Evolutionary conservation across 2,888 invertebrate species (phyloP), one percentile per base, ranked within the genome.

Genomic region (Heliconius ethilla): DNA sequence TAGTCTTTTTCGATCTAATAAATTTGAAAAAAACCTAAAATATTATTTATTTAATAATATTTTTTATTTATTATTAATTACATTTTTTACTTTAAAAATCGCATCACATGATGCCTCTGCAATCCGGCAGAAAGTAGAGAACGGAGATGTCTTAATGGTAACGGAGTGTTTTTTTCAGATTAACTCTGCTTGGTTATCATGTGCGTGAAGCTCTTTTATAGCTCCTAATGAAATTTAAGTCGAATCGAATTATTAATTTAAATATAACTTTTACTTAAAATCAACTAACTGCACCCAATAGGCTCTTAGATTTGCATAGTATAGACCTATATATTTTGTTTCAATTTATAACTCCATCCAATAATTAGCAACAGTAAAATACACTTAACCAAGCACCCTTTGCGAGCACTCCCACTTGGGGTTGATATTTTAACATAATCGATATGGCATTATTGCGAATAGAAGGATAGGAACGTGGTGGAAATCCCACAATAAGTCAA

Each of bases 351-450:
- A 22, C 27, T 70, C 33, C 33, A 72, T 72, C 15, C 72, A 72
- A 37, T 72, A 59, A 72, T 33, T 4, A 59, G 13, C 25, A 37
- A n/a, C 72, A 37, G 29, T 72, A 59, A 59, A 72, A 9, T 59
- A 69, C 72, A 4, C 59, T 59, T 72, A 72, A 37, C 33, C 59
- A 37, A 25, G 33, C n/a, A 33, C 37, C 72, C 72, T 59, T 37
- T 59, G 69, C 40, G 69, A 69, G 15, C 69, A 45, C 69, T 45
- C 69, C 40, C 45, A 40, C 69, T 2, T 45, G 45, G 69, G 69
- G 69, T 69, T 25, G 45, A 25, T 25, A 69, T 69, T 37, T 69
- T 69, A 69, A 69, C 59, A 59, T 59, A 72, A 72, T 72, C 59
- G 59, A 72, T 59, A 72, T 59, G 7, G 59, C 25, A 69, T 45